A percentile compares a stretch with the other conserved stretches of the same genome.
Conservation (phyloP, 2,888 invertebrate species). For the Cephus pygmeus region DNA sequence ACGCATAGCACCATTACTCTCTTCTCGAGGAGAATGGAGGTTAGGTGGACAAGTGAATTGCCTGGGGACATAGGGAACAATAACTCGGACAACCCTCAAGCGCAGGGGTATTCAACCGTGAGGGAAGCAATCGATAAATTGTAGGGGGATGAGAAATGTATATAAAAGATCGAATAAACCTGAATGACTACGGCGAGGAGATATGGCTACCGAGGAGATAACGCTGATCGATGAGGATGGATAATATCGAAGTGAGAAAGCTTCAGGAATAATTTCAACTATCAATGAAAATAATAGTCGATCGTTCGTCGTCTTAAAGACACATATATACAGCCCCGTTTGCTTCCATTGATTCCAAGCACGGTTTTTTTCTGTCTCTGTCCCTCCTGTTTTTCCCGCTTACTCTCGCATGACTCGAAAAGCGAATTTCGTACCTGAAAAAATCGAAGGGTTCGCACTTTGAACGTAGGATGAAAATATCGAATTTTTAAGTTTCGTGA, state of each 20-base stretch:
- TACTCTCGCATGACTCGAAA: too few relatives aligned
- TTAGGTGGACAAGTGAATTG: slow-evolving; percentile 21
- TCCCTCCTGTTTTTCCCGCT: too few relatives aligned
- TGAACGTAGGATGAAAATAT: neutral
- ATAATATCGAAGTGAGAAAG: neutral
- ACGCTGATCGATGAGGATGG: slow-evolving; percentile 27
- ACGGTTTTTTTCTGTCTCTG: neutral
- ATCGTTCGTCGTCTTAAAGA: neutral
- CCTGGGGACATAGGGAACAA: slow-evolving; percentile 26
- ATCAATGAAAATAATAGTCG: neutral
- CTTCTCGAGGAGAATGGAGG: slow-evolving; percentile 2
- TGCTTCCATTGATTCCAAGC: neutral
- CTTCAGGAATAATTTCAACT: neutral
- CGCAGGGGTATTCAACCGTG: slow-evolving; percentile 29
- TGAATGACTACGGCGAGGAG: slow-evolving; percentile 13
- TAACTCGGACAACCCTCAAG: slow-evolving; percentile 17
- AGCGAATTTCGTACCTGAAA: too few relatives aligned
- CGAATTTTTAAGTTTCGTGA: neutral
- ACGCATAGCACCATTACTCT: neutral
- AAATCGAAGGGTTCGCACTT: neutral
- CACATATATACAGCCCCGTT: neutral
- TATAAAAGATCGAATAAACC: slow-evolving; percentile 34
- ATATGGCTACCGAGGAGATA: slow-evolving; percentile 36
- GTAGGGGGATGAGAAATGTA: slow-evolving; percentile 24
- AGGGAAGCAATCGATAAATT: slow-evolving; percentile 39